Percentiles rank a stretch among this genome's conserved stretches.
Conservation (phyloP, 1,140 invertebrate genomes). For the Propsilocerus akamusi region DNA sequence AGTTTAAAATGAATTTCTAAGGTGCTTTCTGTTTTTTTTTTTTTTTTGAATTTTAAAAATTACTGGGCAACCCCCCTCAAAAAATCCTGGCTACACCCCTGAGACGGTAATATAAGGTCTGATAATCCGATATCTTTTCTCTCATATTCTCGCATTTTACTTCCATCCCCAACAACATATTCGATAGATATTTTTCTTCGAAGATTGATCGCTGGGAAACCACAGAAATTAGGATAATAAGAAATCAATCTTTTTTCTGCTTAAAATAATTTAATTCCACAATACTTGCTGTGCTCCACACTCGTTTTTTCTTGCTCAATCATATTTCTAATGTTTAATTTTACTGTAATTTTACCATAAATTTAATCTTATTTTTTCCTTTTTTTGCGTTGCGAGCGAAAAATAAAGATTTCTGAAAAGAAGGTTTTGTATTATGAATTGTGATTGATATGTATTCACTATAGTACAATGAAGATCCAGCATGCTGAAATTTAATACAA, state of each 20-base stretch:
- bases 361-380: neutral
- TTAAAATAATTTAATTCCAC: neutral
- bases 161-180: neutral
- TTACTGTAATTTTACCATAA: constrained; percentile 2
- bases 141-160: neutral
- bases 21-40: no score
- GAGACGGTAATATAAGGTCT: neutral
- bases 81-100: no score
- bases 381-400: no score
- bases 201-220: constrained; percentile 1
- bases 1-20: no score
- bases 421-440: no score
- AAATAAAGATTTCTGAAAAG: no score
- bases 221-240: constrained; percentile 3
- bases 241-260: constrained; percentile 1
- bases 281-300: neutral
- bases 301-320: neutral
- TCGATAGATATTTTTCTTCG: neutral
- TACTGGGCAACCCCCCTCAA: no score
- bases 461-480: no score
- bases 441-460: no score
- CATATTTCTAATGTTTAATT: no score
- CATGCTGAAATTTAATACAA: no score
- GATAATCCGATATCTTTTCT: constrained; percentile 1
- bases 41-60: no score